These are phyloP conservation scores for Drosophila chauvacae DNA, from an alignment of 1,140 invertebrate species.

Conservation along the genomic window DNA sequence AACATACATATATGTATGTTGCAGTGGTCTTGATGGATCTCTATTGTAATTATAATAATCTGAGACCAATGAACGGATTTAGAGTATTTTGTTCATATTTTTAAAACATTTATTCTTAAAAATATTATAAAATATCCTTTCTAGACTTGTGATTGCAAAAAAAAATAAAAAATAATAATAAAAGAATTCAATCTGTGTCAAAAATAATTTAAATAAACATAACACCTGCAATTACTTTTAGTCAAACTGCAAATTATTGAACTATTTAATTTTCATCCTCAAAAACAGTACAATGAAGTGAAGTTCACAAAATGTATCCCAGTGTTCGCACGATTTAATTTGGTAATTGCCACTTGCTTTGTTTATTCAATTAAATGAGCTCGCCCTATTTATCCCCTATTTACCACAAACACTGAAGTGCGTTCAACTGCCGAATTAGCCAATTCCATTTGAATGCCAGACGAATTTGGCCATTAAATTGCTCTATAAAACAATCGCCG, in stretches of 20 bases:
- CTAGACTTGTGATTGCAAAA: too few species aligned
- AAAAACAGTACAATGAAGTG: not conserved
- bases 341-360: conserved; percentile 33
- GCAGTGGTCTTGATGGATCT: not conserved
- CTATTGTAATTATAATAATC: not conserved
- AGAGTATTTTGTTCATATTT: not conserved
- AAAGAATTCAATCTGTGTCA: too few species aligned
- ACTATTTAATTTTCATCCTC: not conserved
- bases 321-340: conserved; percentile 29
- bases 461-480: conserved; percentile 40
- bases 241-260: not conserved
- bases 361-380: conserved; percentile 58
- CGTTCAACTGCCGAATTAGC: conserved; percentile 30
- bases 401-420: conserved; percentile 47
- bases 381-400: conserved; percentile 42
- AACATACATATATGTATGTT: not conserved
- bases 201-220: not conserved
- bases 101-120: not conserved
- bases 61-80: too few species aligned
- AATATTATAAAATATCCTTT: too few species aligned
- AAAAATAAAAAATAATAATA: too few species aligned
- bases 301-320: not conserved
- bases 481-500: conserved; percentile 49
- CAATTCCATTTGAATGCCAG: conserved; percentile 46
- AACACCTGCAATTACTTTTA: not conserved